These are phyloP conservation scores for Heterochromis multidens DNA, from an alignment of 2,113 vertebrate species.

Conservation along the genomic window DNA sequence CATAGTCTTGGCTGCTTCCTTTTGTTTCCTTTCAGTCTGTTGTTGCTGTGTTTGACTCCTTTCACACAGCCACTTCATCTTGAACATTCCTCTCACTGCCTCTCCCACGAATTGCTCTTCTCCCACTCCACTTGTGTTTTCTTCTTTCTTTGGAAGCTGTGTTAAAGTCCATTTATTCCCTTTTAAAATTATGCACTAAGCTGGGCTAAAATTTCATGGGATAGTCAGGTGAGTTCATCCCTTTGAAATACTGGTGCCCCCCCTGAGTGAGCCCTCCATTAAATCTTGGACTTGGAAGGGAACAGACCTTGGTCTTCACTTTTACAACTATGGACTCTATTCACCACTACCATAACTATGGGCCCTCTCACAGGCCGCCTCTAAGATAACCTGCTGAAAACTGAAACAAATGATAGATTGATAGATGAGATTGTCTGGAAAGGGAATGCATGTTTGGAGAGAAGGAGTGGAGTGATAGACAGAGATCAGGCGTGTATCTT, in stretches of 20 bases:
- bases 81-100: constrained; percentile 3
- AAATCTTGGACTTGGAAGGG: constrained; percentile 45
- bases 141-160: neutral
- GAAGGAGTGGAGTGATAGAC: constrained; percentile 51
- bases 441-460: constrained; percentile 25
- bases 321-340: constrained; percentile 63
- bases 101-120: neutral
- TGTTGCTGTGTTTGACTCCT: constrained; percentile 51
- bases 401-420: constrained; percentile 46
- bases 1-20: constrained; percentile 63
- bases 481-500: constrained; percentile 15
- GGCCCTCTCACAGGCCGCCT: constrained; percentile 29
- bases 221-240: constrained; percentile 1
- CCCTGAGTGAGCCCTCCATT: constrained; percentile 26
- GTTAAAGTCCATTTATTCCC: constrained; percentile 11
- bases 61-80: constrained; percentile 31
- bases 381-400: constrained; percentile 57
- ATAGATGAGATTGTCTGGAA: constrained; percentile 47
- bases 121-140: constrained; percentile 15
- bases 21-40: constrained; percentile 68
- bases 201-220: neutral
- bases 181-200: neutral
- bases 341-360: constrained; percentile 51
- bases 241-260: constrained; percentile 52
- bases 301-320: constrained; percentile 34